Evolutionary conservation across 2,888 invertebrate genomes (phyloP), one percentile per base, ranked within the genome.

Genomic region (Podotricha telesiphe): DNA sequence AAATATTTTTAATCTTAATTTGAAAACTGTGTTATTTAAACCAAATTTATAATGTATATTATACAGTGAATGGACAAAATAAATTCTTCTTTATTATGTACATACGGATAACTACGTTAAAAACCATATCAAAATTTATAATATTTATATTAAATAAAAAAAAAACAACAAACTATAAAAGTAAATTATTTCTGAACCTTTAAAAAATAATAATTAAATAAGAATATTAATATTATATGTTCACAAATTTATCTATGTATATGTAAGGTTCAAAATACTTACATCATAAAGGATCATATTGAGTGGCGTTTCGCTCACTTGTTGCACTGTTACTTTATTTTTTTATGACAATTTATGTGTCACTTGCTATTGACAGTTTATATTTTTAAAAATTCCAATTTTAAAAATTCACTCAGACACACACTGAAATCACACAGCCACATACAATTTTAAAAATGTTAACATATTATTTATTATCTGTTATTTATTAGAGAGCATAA

Each of bases 271-370:
- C 5, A 65, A 42, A 58, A 19, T 82, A 91, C 91, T 90, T 80
- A 92, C 92, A 71, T 91, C 90, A 73, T 91, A 91, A 59, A 92
- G 78, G 75, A 91, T 88, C 92, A 92, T 92, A 71, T 89, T 83
- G 73, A 85, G 76, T 8, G 78, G 80, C 67, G 74, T 79, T 68
- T 83, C 82, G 58, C 78, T 84, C 84, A 90, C 90, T 83, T 90
- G 90, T 89, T 90, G 89, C 88, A 50, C 65, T 58, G 56, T 67
- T 70, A 50, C 59, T 34, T 64, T 53, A 28, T 37, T 65, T 48
- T 40, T 19, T 5, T n/a, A 10, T 53, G 40, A 19, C 28, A 28
- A 28, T 28, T 28, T 28, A 28, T 28, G 10, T 55, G 6, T 45
- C 17, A 65, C 50, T 40, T 55, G 22, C 28, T 11, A n/a, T 22